These are phyloP conservation scores for Austrofundulus limnaeus DNA, from an alignment of 2,113 vertebrate species.

Conservation along the genomic window DNA sequence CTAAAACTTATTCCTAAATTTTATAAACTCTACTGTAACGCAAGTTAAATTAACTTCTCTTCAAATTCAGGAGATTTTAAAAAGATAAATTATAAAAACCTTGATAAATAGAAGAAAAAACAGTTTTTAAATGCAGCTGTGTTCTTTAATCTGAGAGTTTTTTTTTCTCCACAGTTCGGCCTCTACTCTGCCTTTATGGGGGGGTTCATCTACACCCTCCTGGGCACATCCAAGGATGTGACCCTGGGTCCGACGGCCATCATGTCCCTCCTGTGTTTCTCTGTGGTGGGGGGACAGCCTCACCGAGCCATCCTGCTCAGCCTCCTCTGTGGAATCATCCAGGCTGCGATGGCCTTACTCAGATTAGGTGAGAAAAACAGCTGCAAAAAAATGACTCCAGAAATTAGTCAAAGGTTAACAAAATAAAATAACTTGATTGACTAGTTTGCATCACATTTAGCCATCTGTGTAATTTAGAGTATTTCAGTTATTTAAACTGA, in stretches of 20 bases:
- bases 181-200: constrained; percentile 96
- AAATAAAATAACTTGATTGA: too few relatives aligned
- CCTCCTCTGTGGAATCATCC: constrained; percentile 89
- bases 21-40: too few relatives aligned
- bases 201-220: constrained; percentile 89
- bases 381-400: neutral
- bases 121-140: too few relatives aligned
- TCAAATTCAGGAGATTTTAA: neutral
- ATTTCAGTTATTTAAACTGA: too few relatives aligned
- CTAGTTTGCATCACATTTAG: too few relatives aligned
- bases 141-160: neutral
- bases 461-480: too few relatives aligned
- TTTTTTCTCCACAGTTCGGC: constrained; percentile 83
- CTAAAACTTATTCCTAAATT: too few relatives aligned
- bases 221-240: constrained; percentile 96
- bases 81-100: too few relatives aligned
- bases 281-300: constrained; percentile 82
- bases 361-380: constrained; percentile 82
- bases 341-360: constrained; percentile 87
- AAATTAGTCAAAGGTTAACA: too few relatives aligned
- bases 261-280: constrained; percentile 93
- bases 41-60: neutral
- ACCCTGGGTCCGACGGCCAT: constrained; percentile 95
- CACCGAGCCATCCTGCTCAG: constrained; percentile 84
- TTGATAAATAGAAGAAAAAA: too few relatives aligned